Percentiles rank a stretch among this genome's conserved stretches.
These are phyloP conservation scores for Heliconius eleuchia DNA, from an alignment of 1,140 invertebrate species.

Conservation along the genomic window DNA sequence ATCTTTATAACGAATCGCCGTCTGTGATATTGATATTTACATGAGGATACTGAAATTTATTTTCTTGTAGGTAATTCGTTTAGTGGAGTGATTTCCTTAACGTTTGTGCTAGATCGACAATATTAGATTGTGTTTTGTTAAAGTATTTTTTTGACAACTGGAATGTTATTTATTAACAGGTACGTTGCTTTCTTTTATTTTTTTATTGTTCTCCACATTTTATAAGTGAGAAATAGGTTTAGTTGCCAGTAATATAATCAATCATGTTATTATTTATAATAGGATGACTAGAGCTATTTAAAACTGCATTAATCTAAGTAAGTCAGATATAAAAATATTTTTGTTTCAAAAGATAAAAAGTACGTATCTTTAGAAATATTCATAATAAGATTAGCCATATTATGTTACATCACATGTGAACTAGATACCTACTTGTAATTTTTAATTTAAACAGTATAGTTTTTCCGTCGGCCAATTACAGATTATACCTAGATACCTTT, in stretches of 20 bases:
- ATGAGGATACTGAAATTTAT: conserved; percentile 63
- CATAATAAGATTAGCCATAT: neutral
- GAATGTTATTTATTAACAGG: conserved; percentile 41
- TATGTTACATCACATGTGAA: too few species aligned
- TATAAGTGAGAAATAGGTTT: neutral
- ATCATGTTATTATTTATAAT: too few species aligned
- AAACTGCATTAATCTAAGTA: neutral
- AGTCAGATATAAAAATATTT: neutral
- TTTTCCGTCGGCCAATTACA: neutral
- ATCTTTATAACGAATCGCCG: conserved; percentile 71
- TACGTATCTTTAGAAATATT: neutral
- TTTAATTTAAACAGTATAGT: neutral
- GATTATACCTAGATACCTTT: neutral
- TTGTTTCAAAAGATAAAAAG: too few species aligned
- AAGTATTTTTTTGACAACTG: conserved; percentile 28
- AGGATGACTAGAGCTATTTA: neutral
- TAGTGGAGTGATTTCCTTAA: conserved; percentile 63
- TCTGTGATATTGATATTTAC: conserved; percentile 67
- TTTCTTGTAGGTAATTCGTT: conserved; percentile 52
- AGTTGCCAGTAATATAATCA: neutral
- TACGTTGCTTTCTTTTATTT: conserved; percentile 32
- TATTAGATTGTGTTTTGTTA: conserved; percentile 41
- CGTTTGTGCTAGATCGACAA: conserved; percentile 40
- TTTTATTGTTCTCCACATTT: neutral
- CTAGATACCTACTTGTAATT: neutral